phyloP scores from a whole-genome alignment of 2,113 vertebrate genomes.

The Casuarius casuarius region DNA sequence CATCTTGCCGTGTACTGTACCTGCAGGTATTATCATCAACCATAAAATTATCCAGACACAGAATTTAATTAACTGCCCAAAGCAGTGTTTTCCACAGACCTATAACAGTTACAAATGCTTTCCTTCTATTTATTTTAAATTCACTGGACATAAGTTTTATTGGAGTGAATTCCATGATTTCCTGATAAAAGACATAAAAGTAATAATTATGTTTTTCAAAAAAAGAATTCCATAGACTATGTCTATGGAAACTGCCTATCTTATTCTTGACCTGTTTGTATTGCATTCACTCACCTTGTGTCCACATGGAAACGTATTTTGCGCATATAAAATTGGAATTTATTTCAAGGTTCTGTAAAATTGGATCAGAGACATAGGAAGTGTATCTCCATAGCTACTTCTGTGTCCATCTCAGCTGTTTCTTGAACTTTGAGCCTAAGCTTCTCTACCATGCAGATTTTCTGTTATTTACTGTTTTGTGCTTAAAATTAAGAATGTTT shows the following conservation, averaged over 20 bases:
- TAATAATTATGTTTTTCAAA: not conserved
- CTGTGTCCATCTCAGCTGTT: not conserved
- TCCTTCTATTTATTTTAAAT: conserved; percentile 6
- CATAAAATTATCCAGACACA: conserved; percentile 45
- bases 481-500: not conserved
- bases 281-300: not conserved
- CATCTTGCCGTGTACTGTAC: not conserved
- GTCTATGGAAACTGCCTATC: not conserved
- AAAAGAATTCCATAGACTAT: not conserved
- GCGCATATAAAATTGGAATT: not conserved
- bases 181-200: not conserved
- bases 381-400: not conserved
- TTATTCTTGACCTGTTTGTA: not conserved
- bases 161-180: not conserved
- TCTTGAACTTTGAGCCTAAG: not conserved
- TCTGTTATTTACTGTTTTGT: not conserved
- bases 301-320: not conserved
- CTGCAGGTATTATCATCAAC: not conserved
- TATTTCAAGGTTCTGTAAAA: not conserved
- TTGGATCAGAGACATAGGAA: not conserved
- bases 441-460: not conserved
- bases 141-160: not conserved
- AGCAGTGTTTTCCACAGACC: not conserved
- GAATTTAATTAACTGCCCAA: not conserved
- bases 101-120: not conserved